Conservation (phyloP, 2,888 invertebrate genomes). For the Boloria selene region DNA sequence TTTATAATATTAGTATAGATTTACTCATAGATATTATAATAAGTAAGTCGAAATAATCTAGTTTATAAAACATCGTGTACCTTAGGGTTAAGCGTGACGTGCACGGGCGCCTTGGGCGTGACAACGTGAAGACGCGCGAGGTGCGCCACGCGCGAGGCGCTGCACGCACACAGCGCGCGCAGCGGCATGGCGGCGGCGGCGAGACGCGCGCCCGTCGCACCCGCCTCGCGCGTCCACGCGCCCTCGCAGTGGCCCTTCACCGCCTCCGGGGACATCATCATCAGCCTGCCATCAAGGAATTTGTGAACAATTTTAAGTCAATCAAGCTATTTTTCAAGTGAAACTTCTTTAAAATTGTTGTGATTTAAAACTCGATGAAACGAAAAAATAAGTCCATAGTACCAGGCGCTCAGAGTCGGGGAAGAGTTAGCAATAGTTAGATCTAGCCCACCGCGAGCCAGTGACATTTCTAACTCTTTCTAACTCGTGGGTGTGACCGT, state of each 20-base stretch:
- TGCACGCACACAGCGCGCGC: constrained; percentile 87
- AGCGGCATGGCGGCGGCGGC: constrained; percentile 94
- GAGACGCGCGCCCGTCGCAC: constrained; percentile 90
- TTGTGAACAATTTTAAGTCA: no score
- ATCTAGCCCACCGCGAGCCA: no score
- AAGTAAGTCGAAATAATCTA: neutral
- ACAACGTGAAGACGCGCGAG: constrained; percentile 66
- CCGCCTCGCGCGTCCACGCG: constrained; percentile 89
- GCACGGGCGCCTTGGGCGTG: constrained; percentile 94
- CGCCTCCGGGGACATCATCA: constrained; percentile 93
- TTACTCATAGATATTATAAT: no score
- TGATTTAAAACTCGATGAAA: no score
- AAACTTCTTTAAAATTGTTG: no score
- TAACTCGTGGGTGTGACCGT: no score
- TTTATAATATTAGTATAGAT: no score
- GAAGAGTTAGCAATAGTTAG: no score
- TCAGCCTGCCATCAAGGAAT: constrained; percentile 73
- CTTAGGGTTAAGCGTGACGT: constrained; percentile 92
- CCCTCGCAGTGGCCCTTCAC: constrained; percentile 89
- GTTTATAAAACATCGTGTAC: constrained; percentile 59
- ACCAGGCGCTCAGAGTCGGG: no score
- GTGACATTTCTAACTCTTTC: no score
- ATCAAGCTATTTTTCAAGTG: no score
- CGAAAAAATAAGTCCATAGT: no score
- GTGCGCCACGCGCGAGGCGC: constrained; percentile 50